phyloP scores from a whole-genome alignment of 2,113 vertebrate species.

The Empidonax traillii region DNA sequence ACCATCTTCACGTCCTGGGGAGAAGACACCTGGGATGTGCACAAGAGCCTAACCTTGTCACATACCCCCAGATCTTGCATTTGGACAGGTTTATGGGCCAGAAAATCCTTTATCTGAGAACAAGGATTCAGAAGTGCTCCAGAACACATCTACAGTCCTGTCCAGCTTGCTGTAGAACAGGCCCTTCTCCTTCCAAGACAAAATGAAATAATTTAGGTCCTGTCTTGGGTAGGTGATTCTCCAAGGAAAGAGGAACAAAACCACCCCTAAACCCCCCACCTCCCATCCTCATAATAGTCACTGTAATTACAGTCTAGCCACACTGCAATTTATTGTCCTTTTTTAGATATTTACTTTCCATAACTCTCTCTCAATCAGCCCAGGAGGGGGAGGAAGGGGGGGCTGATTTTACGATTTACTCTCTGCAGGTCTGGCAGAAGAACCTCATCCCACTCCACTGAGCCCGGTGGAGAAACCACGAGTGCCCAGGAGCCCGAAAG shows the following conservation, averaged over 20 bases:
- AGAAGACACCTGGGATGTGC: background rate
- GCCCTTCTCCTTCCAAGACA: background rate
- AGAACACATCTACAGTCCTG: background rate
- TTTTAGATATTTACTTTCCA: background rate
- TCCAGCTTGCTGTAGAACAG: background rate
- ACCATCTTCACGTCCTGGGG: constrained; percentile 31
- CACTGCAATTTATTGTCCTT: background rate
- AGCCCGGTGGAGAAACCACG: background rate
- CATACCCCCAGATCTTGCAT: background rate
- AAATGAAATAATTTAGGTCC: background rate
- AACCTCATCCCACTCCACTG: accelerated
- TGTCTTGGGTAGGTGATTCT: background rate
- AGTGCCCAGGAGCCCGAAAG: background rate
- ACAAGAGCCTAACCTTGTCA: background rate
- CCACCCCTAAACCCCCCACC: accelerated
- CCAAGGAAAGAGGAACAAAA: background rate
- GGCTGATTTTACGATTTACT: background rate
- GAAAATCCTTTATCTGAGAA: background rate
- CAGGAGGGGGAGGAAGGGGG: background rate
- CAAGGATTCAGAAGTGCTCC: background rate
- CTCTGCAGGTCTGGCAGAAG: background rate
- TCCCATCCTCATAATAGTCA: background rate
- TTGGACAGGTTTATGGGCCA: background rate
- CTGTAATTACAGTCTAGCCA: background rate
- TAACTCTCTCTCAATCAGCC: background rate